Evolutionary conservation across 2,888 invertebrate species (phyloP), one percentile per base, ranked within the genome.

Genomic region (Masnerella sp.): DNA sequence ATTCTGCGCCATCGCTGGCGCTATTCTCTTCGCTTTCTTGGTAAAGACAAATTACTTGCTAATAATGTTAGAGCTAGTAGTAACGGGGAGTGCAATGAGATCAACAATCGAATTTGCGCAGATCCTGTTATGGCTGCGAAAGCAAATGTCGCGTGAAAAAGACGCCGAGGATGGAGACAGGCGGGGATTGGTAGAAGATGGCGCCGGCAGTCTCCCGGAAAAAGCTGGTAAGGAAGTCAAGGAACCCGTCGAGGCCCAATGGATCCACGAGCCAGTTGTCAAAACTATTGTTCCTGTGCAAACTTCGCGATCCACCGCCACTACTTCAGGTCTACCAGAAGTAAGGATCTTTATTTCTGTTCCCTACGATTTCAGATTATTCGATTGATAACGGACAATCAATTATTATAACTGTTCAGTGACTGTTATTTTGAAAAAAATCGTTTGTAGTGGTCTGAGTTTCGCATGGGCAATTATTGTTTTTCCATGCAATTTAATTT

Each of bases 121-220:
- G 86, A 81, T 87, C 80, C 80, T 87, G 83, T 84, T 87, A 87
- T 87, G 87, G 87, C 84, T 87, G 79, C 82, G 86, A 78, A 85
- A 84, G 84, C 87, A 87, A 87, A 87, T 87, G 87, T 87, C 87
- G 85, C 84, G 87, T 87, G 87, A 87, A 85, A 87, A 87, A 75
- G 82, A 85, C 76, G 82, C 81, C n/a, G 84, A 86, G 71, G 83
- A 87, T 81, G 85, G 86, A 64, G 87, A 87, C 70, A 84, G 85
- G 82, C 84, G 85, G 75, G 85, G 85, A 59, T 78, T 87, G 79
- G 87, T 87, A 67, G 87, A 87, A 72, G 87, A 87, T 78, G 86
- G 87, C 40, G 80, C 86, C 3, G 79, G 73, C 17, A 77, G 81
- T 74, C 75, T 78, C 15, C 65, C 78, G 22, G 87, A 85, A 1